Evolutionary conservation across 2,888 invertebrate species (phyloP).

Genomic region (Hecatera dysodea): DNA sequence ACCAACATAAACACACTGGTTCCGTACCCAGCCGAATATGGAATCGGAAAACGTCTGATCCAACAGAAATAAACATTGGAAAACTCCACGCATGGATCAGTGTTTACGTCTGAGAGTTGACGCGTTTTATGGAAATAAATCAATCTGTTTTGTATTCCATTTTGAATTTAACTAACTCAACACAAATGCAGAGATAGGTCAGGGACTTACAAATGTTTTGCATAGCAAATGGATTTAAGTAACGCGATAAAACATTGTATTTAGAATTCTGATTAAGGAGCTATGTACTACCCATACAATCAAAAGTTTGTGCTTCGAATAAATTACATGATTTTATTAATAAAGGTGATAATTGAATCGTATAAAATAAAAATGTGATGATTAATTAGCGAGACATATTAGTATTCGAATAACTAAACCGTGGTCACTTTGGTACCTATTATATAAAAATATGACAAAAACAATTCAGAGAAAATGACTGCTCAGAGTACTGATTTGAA

Average conservation of each 20-base stretch:
- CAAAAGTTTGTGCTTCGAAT: too few species aligned
- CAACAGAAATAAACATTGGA: slow-evolving; percentile 72
- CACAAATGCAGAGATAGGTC: slow-evolving; percentile 31
- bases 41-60: slow-evolving; percentile 70
- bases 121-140: slow-evolving; percentile 6
- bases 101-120: slow-evolving; percentile 32
- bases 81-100: slow-evolving; percentile 22
- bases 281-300: too few species aligned
- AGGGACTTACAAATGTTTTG: slow-evolving; percentile 3
- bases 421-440: too few species aligned
- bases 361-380: too few species aligned
- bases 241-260: neutral
- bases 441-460: too few species aligned
- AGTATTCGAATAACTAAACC: too few species aligned
- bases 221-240: neutral
- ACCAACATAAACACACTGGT: slow-evolving; percentile 76
- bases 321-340: too few species aligned
- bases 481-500: too few species aligned
- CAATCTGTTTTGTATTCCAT: neutral
- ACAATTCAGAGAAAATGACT: too few species aligned
- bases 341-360: too few species aligned
- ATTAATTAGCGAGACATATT: too few species aligned
- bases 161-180: neutral
- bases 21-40: slow-evolving; percentile 76
- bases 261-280: too few species aligned